A percentile compares a stretch with the other conserved stretches of the same genome.
phyloP scores from a whole-genome alignment of 2,113 vertebrate species.

The Picathartes gymnocephalus region DNA sequence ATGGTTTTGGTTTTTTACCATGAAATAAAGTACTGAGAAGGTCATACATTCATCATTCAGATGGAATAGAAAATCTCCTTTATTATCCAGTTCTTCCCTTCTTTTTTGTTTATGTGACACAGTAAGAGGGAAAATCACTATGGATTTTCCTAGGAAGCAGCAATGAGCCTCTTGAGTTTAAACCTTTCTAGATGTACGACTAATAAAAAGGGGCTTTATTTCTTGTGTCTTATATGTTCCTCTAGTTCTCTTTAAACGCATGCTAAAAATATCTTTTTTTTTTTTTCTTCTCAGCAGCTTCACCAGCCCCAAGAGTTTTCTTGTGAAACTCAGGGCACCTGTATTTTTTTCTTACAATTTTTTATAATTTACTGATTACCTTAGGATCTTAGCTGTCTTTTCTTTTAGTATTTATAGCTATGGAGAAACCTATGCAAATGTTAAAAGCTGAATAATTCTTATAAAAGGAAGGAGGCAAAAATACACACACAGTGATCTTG shows the following conservation, averaged over 20 bases:
- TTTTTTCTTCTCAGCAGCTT: not conserved
- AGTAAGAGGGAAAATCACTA: not conserved
- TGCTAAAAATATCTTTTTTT: not conserved
- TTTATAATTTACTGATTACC: not conserved
- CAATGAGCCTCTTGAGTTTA: not conserved
- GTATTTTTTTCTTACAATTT: not conserved
- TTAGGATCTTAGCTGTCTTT: not conserved
- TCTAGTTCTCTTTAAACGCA: not conserved
- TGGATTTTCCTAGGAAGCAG: not conserved
- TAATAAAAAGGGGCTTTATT: not conserved
- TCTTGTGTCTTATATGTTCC: not conserved
- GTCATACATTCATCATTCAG: not conserved
- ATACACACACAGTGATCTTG: not conserved
- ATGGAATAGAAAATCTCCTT: not conserved
- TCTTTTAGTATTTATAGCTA: not conserved
- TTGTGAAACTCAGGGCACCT: not conserved
- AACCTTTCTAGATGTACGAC: not conserved
- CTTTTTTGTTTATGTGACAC: not conserved
- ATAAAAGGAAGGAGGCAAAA: not conserved
- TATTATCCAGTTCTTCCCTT: not conserved
- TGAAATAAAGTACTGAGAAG: not conserved
- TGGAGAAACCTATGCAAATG: not conserved
- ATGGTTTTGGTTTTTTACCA: not conserved
- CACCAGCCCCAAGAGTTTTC: not conserved
- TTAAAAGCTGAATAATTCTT: not conserved